Evolutionary conservation across 1,140 invertebrate genomes (phyloP), one percentile per base, ranked within the genome.

Genomic region (Arion vulgaris): DNA sequence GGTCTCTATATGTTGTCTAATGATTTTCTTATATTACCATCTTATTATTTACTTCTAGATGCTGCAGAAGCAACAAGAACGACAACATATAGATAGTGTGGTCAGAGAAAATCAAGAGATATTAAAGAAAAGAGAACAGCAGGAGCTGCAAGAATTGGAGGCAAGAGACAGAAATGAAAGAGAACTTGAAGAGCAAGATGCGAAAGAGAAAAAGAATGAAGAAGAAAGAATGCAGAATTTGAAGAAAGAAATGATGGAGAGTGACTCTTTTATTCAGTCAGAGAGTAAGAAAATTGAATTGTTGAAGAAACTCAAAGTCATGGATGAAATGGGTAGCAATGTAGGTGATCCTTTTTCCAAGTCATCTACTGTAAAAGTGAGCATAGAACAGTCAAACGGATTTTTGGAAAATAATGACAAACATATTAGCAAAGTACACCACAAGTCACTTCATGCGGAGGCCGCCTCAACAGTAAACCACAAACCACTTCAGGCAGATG

Each of bases 221-320:
- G 77, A 79, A 84, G 80, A 74, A 78, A 84, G 77, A 28, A 83
- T 84, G 45, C 82, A 84, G 17, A 51, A 82, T 26, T 85, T 88
- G 68, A 85, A 89, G 69, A 81, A 69, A 69, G 85, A 88, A 53
- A 83, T 85, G 45, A 68, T 86, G 39, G 86, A 87, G 53, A 89
- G 84, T 53, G 89, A 90, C 77, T 76, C 84, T 45, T 49, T 82
- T 41, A 32, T 85, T 9, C 76, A 69, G 26, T 88, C 87, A 69
- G 89, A 89, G 72, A 81, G 88, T 73, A 85, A 84, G 75, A 90
- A 90, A 62, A 88, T 90, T 79, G 76, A 85, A 39, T 82, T 91
- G 9, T 77, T 91, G 17, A 83, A 81, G 32, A 86, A 85, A 57
- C 53, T 89, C 38, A 82, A 86, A 45, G 71, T 79, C 7, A 85